A percentile compares a stretch with the other conserved stretches of the same genome.
These are phyloP conservation scores for Dendrolimus kikuchii DNA, from an alignment of 1,140 invertebrate genomes.

Conservation along the genomic window DNA sequence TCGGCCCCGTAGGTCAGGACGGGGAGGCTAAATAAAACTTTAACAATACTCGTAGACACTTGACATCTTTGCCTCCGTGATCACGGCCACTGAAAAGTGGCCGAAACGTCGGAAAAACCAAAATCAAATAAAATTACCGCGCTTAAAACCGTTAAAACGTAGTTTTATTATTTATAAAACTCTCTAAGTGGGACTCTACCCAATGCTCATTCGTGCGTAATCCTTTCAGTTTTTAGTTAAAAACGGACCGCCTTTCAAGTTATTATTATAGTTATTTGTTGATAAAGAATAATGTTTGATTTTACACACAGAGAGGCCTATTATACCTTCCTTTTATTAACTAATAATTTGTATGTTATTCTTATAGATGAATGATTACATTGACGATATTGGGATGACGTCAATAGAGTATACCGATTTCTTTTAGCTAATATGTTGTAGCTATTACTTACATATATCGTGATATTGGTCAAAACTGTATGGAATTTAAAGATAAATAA, in stretches of 20 bases:
- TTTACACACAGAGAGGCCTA: conserved; percentile 27
- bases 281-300: conserved; percentile 36
- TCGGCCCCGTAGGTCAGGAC: too few relatives aligned
- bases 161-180: conserved; percentile 3
- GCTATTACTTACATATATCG: too few relatives aligned
- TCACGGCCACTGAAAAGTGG: too few relatives aligned
- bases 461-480: too few relatives aligned
- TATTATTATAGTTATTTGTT: conserved; percentile 26
- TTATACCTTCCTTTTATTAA: conserved; percentile 30
- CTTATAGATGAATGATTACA: conserved; percentile 19
- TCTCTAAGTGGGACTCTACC: conserved; percentile 19
- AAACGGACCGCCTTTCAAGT: conserved; percentile 31
- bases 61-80: too few relatives aligned
- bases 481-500: too few relatives aligned
- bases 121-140: too few relatives aligned
- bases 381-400: conserved; percentile 8
- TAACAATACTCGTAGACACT: too few relatives aligned
- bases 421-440: too few relatives aligned
- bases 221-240: conserved; percentile 42
- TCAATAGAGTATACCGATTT: too few relatives aligned
- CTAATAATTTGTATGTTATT: conserved; percentile 26
- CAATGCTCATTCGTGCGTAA: conserved; percentile 19
- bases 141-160: not conserved
- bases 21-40: too few relatives aligned
- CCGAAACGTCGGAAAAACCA: too few relatives aligned